Percentiles rank a stretch among this genome's conserved stretches.
These are phyloP conservation scores for Gulo gulo DNA, from an alignment of 2,113 vertebrate species.

Conservation along the genomic window DNA sequence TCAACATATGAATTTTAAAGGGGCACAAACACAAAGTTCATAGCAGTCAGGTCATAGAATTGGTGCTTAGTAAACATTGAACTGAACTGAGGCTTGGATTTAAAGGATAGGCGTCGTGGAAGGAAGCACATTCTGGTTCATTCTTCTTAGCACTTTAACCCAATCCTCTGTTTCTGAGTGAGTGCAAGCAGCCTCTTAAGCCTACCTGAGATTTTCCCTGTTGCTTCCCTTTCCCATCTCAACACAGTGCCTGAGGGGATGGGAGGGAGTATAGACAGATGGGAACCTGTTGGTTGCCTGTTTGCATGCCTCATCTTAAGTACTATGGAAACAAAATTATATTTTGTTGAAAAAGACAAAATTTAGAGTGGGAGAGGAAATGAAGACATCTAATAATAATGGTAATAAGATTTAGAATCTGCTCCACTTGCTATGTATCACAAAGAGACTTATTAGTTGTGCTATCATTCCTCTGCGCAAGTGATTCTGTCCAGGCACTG, in stretches of 20 bases:
- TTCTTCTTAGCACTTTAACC: not conserved
- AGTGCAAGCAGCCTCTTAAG: not conserved
- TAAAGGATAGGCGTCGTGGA: not conserved
- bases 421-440: not conserved
- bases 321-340: not conserved
- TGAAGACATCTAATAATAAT: not conserved
- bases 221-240: not conserved
- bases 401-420: not conserved
- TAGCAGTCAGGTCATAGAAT: not conserved
- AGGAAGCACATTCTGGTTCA: not conserved
- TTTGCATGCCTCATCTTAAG: not conserved
- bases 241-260: accelerated
- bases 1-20: not conserved
- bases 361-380: not conserved
- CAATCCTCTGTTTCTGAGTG: not conserved
- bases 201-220: not conserved
- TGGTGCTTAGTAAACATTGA: not conserved
- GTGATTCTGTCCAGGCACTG: not conserved
- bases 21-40: not conserved
- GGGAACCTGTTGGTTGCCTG: not conserved
- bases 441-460: not conserved
- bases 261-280: not conserved
- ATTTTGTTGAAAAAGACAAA: slow-evolving; percentile 12
- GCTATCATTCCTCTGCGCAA: not conserved
- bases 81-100: not conserved